A percentile compares a stretch with the other conserved stretches of the same genome.
Evolutionary conservation across 2,797 vertebrate species (phyloP).

Genomic region (Erethizon dorsatum): DNA sequence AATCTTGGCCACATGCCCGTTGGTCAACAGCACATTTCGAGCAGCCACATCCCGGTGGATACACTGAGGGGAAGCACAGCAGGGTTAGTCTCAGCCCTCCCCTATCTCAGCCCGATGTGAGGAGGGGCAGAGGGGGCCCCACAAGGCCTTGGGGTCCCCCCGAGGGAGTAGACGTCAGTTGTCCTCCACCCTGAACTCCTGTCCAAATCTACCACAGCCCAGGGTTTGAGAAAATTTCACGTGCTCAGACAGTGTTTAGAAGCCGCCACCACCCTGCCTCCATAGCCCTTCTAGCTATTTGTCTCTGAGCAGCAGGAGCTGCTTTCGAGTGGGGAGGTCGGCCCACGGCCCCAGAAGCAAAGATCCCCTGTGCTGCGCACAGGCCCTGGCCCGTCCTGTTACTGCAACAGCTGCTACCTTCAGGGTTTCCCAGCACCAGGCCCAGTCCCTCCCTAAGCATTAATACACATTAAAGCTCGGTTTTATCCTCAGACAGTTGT

Average conservation of each 20-base stretch:
- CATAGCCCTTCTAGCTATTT: rapidly evolving
- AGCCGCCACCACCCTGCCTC: background rate
- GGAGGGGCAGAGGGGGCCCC: background rate
- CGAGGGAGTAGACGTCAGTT: background rate
- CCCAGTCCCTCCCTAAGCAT: background rate
- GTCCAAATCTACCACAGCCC: background rate
- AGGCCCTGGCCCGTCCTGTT: background rate
- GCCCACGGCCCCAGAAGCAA: rapidly evolving
- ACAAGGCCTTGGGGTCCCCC: background rate
- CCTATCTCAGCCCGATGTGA: background rate
- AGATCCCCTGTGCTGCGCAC: background rate
- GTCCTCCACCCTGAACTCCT: background rate
- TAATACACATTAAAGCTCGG: rapidly evolving
- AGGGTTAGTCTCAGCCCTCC: background rate
- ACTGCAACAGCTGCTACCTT: background rate
- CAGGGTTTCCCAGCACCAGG: too few species aligned
- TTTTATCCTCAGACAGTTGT: background rate
- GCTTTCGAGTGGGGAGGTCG: rapidly evolving
- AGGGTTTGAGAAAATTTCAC: background rate
- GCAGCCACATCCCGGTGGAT: constrained; percentile 99
- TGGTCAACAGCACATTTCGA: constrained; percentile 96
- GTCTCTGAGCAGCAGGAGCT: background rate
- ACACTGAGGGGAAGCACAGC: constrained; percentile 90
- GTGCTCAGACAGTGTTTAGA: background rate
- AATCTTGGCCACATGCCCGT: constrained; percentile 95